Evolutionary conservation across 1,140 invertebrate species (phyloP).

Genomic region (Zaprionus kolodkinae): DNA sequence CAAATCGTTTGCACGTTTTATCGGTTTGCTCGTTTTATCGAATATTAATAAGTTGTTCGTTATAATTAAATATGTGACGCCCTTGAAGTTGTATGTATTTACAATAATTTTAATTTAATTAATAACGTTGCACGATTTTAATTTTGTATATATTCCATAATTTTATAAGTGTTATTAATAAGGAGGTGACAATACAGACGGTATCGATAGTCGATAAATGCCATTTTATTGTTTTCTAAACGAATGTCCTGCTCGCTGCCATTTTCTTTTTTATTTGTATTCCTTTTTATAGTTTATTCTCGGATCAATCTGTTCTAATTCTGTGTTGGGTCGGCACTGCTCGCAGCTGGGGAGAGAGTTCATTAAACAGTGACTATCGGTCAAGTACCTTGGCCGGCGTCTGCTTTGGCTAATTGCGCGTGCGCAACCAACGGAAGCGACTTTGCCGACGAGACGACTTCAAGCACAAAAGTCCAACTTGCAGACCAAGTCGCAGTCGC

Average conservation of each 20-base stretch:
- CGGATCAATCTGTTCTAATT: too few relatives aligned
- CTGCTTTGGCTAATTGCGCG: conserved; percentile 74
- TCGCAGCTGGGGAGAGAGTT: conserved; percentile 32
- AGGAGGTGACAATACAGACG: background rate
- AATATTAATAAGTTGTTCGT: background rate
- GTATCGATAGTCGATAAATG: background rate
- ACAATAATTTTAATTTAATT: background rate
- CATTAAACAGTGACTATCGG: conserved; percentile 62
- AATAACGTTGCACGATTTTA: too few relatives aligned
- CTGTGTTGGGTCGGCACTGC: background rate
- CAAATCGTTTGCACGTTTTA: background rate
- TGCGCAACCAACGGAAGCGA: conserved; percentile 75
- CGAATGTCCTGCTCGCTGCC: too few relatives aligned
- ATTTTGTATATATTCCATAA: too few relatives aligned
- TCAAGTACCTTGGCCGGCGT: conserved; percentile 73
- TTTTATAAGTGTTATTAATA: too few relatives aligned
- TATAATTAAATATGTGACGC: background rate
- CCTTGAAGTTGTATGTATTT: background rate
- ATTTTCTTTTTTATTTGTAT: background rate
- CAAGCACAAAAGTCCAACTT: conserved; percentile 8
- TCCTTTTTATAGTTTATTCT: too few relatives aligned
- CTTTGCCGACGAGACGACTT: conserved; percentile 14
- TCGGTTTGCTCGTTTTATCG: background rate
- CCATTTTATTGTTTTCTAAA: background rate
- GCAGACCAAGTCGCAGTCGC: conserved; percentile 2